Percentiles rank a stretch among this genome's conserved stretches.
These are phyloP conservation scores for Drosophila histrio DNA, from an alignment of 2,888 invertebrate genomes.

Conservation along the genomic window DNA sequence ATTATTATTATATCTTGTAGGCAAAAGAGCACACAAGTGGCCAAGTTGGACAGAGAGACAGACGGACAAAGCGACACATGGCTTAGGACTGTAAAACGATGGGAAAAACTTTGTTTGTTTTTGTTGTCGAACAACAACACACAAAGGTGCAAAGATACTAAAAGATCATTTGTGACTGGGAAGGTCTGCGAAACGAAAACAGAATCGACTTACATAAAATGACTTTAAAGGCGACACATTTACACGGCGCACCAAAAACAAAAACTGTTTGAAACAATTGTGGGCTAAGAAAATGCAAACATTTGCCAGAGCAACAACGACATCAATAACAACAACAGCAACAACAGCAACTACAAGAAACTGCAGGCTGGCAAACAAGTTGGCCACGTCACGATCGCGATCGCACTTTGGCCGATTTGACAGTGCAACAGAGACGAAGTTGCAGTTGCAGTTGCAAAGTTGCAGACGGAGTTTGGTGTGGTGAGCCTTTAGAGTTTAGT, in stretches of 20 bases:
- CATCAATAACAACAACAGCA: constrained; percentile 33
- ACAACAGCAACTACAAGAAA: constrained; percentile 14
- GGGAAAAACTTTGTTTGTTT: constrained; percentile 51
- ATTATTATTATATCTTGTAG: constrained; percentile 74
- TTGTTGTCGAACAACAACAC: not conserved
- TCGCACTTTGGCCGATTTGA: constrained; percentile 72
- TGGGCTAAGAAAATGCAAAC: constrained; percentile 62
- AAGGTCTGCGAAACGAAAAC: constrained; percentile 50
- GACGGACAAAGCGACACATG: constrained; percentile 3
- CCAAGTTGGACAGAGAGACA: constrained; percentile 30
- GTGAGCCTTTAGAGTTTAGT: constrained; percentile 51
- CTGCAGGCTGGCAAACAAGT: constrained; percentile 64
- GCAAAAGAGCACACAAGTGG: constrained; percentile 67
- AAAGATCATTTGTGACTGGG: constrained; percentile 43
- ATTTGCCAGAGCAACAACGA: constrained; percentile 36
- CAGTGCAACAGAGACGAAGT: constrained; percentile 37
- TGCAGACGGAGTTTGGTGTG: not conserved
- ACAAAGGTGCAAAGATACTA: constrained; percentile 41
- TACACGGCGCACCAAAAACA: constrained; percentile 58
- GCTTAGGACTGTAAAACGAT: constrained; percentile 43
- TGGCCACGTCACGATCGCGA: constrained; percentile 81
- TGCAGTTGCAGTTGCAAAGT: constrained; percentile 2
- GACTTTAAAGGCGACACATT: constrained; percentile 80
- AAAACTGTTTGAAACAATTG: constrained; percentile 63
- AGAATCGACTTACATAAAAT: constrained; percentile 78